phyloP scores from a whole-genome alignment of 2,113 vertebrate genomes.

The Condylura cristata region DNA sequence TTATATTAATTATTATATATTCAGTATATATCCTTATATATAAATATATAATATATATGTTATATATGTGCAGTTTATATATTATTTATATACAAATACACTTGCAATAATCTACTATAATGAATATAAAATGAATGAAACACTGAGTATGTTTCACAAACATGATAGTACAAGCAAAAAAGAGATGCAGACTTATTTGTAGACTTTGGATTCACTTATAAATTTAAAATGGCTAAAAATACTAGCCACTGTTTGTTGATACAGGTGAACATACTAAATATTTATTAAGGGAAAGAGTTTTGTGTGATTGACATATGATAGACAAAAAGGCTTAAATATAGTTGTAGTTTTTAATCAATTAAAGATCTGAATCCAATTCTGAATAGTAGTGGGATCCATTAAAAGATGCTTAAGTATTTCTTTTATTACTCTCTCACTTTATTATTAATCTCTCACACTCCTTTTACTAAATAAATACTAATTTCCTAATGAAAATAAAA shows the following conservation, averaged over 20 bases:
- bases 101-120: not conserved
- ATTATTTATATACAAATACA: too few relatives aligned
- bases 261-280: not conserved
- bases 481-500: not conserved
- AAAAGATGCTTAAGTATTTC: not conserved
- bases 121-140: conserved; percentile 5
- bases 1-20: too few relatives aligned
- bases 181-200: not conserved
- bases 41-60: too few relatives aligned
- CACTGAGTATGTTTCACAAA: not conserved
- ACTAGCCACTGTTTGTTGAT: not conserved
- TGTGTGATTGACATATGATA: not conserved
- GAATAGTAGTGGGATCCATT: not conserved
- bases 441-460: not conserved
- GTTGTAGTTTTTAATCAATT: not conserved
- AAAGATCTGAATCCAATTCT: not conserved
- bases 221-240: not conserved
- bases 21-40: too few relatives aligned
- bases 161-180: not conserved
- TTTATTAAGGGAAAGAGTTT: not conserved
- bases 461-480: not conserved
- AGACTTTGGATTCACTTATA: not conserved
- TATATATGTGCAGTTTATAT: not conserved
- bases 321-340: not conserved
- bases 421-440: not conserved